phyloP scores from a whole-genome alignment of 2,888 invertebrate genomes.

The Allygus modestus region DNA sequence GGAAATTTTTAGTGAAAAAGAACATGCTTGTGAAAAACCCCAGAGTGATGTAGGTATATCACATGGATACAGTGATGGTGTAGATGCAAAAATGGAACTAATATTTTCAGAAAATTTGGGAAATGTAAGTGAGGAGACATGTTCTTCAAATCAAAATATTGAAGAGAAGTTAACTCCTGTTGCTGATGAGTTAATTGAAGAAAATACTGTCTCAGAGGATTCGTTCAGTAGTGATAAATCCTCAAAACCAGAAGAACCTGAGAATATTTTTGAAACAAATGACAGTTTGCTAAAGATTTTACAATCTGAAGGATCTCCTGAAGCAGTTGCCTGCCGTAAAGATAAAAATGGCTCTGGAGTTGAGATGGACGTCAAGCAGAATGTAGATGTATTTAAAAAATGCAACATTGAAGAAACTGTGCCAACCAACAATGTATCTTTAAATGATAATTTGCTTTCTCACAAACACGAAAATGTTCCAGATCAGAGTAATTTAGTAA shows the following conservation, averaged over 20 bases:
- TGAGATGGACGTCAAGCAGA: neutral
- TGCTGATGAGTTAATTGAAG: neutral
- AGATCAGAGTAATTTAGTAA: neutral
- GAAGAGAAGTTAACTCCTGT: slow-evolving; percentile 1
- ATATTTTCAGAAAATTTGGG: slow-evolving; percentile 23
- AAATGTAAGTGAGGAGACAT: neutral
- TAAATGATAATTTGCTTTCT: too few species aligned
- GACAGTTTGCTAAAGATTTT: slow-evolving; percentile 35
- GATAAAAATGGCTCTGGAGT: neutral
- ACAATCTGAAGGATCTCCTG: slow-evolving; percentile 29
- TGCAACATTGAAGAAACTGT: neutral
- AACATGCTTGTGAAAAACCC: neutral
- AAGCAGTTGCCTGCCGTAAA: neutral
- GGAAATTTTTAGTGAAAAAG: neutral
- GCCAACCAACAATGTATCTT: neutral
- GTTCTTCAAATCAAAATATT: neutral
- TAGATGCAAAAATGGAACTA: slow-evolving; percentile 50
- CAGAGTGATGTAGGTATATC: neutral
- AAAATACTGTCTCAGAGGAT: neutral
- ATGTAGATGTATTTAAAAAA: neutral
- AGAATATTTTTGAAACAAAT: slow-evolving; percentile 21
- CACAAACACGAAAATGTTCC: neutral
- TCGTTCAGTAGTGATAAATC: neutral
- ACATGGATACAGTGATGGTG: slow-evolving; percentile 20
- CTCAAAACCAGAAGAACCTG: neutral